Evolutionary conservation across 2,113 vertebrate species (phyloP), one percentile per base, ranked within the genome.

Genomic region (Thamnaconus septentrionalis): DNA sequence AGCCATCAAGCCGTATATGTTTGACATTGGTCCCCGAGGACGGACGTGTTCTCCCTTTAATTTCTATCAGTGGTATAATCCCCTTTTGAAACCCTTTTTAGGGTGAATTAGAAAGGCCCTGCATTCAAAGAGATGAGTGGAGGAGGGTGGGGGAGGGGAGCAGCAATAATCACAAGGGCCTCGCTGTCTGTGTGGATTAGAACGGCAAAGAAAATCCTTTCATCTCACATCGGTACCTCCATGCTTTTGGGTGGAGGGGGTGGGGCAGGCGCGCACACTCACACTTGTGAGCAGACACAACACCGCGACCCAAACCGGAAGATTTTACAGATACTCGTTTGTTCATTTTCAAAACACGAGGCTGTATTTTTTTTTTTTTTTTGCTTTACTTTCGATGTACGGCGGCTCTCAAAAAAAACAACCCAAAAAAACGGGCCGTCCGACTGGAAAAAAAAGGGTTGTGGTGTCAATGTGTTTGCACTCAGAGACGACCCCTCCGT

Each of bases 81-180:
- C 86, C 86, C 84, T 85, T 89, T 89, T 82, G 82, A 89, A 90
- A 90, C 66, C 81, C 85, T 90, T 92, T 90, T 90, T 87, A 83
- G 88, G 85, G 83, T 84, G 87, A 90, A 91, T 91, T 92, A 91
- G 85, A 91, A 90, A 88, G 84, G 79, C 83, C 82, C 79, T 42
- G 83, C 69, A 90, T 88, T 91, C 88, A 88, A 82, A 88, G 85
- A 85, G 85, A 86, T 81, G 83, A 86, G 83, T 81, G 78, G 59
- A 81, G 70, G 69, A 69, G 87, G 64, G 79, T 63, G 81, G 88
- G 82, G 69, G 71, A 87, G 64, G 79, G 65, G 81, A 87, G 82
- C 53, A 72, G 86, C 72, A 89, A 85, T 82, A 85, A 87, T 87
- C 88, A 90, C 88, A 91, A 90, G 87, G 82, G 89, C 77, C 89